Conservation (phyloP, 2,797 vertebrate species). For the Onychomys arenicola region DNA sequence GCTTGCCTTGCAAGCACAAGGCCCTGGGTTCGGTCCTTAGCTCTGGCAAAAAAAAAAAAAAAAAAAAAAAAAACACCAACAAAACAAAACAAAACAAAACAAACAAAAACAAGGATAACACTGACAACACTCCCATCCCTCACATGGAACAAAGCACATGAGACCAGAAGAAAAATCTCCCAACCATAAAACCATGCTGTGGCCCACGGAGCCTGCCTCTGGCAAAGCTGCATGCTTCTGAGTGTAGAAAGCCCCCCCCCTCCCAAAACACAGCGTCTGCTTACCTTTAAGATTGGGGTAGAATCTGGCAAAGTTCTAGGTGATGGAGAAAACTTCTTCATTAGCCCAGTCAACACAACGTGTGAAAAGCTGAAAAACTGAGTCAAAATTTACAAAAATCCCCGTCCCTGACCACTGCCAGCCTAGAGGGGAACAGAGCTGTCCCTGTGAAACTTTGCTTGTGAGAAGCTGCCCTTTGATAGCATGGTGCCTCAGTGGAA, state of each 20-base stretch:
- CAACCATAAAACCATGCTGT: not conserved
- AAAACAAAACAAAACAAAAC: too few relatives aligned
- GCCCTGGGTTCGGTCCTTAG: too few relatives aligned
- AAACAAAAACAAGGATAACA: too few relatives aligned
- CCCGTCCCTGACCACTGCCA: not conserved
- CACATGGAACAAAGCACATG: not conserved
- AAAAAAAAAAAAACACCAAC: too few relatives aligned
- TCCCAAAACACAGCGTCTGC: not conserved
- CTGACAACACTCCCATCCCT: not conserved
- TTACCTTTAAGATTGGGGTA: not conserved
- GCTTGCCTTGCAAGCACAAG: too few relatives aligned
- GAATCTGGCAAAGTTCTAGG: constrained; percentile 2
- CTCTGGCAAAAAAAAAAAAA: too few relatives aligned
- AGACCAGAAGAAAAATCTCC: not conserved
- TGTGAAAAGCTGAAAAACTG: not conserved
- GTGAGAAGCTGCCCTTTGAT: not conserved
- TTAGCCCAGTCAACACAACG: not conserved
- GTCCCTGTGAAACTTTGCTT: not conserved
- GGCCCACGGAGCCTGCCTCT: not conserved
- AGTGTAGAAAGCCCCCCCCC: not conserved
- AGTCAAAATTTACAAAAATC: not conserved
- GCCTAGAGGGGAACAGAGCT: not conserved
- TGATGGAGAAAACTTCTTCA: not conserved
- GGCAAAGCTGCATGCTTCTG: not conserved
- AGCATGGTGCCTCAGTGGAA: not conserved